These are phyloP conservation scores for Caenorhabditis sulstoni DNA, from an alignment of 2,888 invertebrate genomes.

Conservation along the genomic window DNA sequence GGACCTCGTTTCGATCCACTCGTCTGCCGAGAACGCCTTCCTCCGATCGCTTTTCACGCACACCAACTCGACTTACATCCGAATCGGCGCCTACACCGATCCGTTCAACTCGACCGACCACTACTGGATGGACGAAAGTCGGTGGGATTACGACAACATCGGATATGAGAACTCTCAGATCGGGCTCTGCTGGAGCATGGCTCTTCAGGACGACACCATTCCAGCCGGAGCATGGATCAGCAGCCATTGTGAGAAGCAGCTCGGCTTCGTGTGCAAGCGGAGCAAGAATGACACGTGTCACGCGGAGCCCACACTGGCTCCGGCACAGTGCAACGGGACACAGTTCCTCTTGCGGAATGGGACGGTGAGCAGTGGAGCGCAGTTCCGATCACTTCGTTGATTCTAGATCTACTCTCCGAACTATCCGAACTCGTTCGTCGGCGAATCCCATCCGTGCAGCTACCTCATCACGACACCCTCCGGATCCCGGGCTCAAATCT, in stretches of 20 bases:
- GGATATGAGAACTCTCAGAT: constrained; percentile 16
- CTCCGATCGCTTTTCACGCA: constrained; percentile 26
- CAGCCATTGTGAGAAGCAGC: constrained; percentile 14
- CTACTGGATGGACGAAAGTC: constrained; percentile 23
- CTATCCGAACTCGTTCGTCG: constrained; percentile 20
- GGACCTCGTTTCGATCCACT: constrained; percentile 52
- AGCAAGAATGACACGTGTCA: not conserved
- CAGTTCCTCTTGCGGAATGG: constrained; percentile 5
- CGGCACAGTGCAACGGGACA: constrained; percentile 15
- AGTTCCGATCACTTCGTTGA: not conserved
- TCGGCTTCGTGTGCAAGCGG: constrained; percentile 31
- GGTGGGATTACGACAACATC: constrained; percentile 23
- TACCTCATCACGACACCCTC: constrained; percentile 25
- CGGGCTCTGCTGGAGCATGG: constrained; percentile 31
- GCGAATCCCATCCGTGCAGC: constrained; percentile 8
- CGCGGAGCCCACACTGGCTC: not conserved
- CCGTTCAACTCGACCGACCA: too few relatives aligned
- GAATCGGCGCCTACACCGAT: constrained; percentile 12
- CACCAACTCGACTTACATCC: not conserved
- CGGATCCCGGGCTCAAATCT: constrained; percentile 6
- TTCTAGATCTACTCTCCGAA: constrained; percentile 34
- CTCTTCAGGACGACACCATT: not conserved
- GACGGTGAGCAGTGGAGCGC: not conserved
- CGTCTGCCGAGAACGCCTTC: constrained; percentile 25
- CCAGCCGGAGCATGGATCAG: constrained; percentile 24